Evolutionary conservation across 2,888 invertebrate species (phyloP), one percentile per base, ranked within the genome.

Genomic region (Halictus quadricinctus): DNA sequence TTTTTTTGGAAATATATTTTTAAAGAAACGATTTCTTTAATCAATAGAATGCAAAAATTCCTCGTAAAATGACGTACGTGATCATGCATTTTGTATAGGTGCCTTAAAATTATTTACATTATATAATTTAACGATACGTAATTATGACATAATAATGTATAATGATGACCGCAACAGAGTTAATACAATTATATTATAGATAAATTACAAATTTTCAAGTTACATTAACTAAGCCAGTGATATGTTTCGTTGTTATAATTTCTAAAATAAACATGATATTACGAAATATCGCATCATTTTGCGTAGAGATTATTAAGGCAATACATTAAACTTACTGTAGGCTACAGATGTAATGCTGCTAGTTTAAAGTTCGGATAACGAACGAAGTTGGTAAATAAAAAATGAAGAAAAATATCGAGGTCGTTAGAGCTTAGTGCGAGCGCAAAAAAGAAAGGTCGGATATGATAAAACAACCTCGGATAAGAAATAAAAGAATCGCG

Each of bases 401-500:
- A 73, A 74, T 74, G 73, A 81, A 58, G 58, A 48, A 76, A 64
- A 60, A 48, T 18, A 50, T 21, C 60, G 43, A 41, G 60, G 48
- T 25, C 66, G 69, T n/a, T 60, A n/a, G 29, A 69, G 73, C 72
- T 72, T 72, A 54, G 48, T 64, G 15, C 21, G 76, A 75, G 78
- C 70, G 29, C 76, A 43, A 73, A 76, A 58, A 76, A n/a, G 84
- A 73, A 89, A 89, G 88, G 88, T 90, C 79, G 25, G 79, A 72
- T 72, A 86, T 75, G 69, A 69, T 69, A 69, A 69, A 69, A 69
- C 69, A 69, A 69, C 36, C 54, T 54, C 75, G 81, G 81, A 88
- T 84, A 81, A 82, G 79, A 86, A 90, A 88, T 88, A 69, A 69
- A 87, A 87, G 84, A 87, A 84, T 83, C 75, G 70, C 75, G 78